These are phyloP conservation scores for Leptonema lineaticorne DNA, from an alignment of 1,140 invertebrate species.

Conservation along the genomic window DNA sequence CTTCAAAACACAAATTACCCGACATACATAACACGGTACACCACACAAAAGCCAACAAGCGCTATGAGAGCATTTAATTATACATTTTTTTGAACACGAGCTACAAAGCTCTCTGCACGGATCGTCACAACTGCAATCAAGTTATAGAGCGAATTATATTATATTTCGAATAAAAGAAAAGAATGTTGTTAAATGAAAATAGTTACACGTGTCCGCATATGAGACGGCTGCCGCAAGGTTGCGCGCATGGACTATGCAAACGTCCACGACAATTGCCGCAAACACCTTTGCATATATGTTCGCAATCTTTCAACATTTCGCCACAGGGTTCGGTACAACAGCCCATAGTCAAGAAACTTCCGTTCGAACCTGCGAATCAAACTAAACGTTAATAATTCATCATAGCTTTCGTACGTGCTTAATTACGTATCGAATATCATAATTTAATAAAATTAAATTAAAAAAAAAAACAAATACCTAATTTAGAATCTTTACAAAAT, in stretches of 20 bases:
- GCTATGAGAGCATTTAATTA: conserved; percentile 56
- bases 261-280: conserved; percentile 65
- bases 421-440: neutral
- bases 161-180: too few relatives aligned
- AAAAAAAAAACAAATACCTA: conserved; percentile 1
- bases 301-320: conserved; percentile 53
- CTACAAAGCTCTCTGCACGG: conserved; percentile 44
- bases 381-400: neutral
- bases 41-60: conserved; percentile 58
- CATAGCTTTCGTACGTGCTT: too few relatives aligned
- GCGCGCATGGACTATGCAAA: conserved; percentile 62
- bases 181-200: too few relatives aligned
- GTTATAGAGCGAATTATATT: too few relatives aligned
- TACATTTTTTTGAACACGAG: conserved; percentile 56
- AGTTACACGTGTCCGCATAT: conserved; percentile 72
- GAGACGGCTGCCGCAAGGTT: conserved; percentile 59
- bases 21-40: conserved; percentile 56
- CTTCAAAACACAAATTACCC: too few relatives aligned
- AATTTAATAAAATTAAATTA: neutral
- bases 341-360: neutral
- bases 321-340: conserved; percentile 55
- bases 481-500: conserved; percentile 44
- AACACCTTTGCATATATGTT: conserved; percentile 60
- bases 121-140: conserved; percentile 56
- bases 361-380: neutral